phyloP scores from a whole-genome alignment of 2,888 invertebrate genomes.

The Caenorhabditis sulstoni region DNA sequence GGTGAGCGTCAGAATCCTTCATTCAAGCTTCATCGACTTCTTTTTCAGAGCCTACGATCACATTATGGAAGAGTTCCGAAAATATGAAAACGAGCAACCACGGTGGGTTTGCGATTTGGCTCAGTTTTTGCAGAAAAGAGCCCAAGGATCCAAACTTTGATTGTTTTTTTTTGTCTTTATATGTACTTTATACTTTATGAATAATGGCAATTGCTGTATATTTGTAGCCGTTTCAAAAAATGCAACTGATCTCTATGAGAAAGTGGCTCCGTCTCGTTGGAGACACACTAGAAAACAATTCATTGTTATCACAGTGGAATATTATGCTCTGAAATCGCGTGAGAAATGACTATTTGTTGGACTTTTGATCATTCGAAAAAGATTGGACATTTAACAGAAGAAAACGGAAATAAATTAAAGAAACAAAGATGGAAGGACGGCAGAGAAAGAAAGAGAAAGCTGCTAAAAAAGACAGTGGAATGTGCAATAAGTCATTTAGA shows the following conservation, averaged over 20 bases:
- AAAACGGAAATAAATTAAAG: constrained; percentile 26
- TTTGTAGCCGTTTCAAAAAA: no score
- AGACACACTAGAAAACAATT: neutral
- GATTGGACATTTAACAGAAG: no score
- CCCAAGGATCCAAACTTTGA: constrained; percentile 43
- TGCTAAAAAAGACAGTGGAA: constrained; percentile 1
- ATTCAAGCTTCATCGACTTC: neutral
- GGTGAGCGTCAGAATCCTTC: constrained; percentile 83
- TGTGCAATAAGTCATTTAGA: constrained; percentile 23
- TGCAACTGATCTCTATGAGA: no score
- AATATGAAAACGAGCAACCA: constrained; percentile 53
- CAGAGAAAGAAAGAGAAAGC: neutral
- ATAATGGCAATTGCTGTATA: no score
- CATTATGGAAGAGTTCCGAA: constrained; percentile 64
- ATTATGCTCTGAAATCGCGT: constrained; percentile 43
- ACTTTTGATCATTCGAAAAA: constrained; percentile 28
- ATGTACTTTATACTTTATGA: no score
- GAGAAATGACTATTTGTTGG: constrained; percentile 19
- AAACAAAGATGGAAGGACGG: constrained; percentile 13
- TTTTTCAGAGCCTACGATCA: constrained; percentile 66
- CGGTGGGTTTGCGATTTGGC: constrained; percentile 64
- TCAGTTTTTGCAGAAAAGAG: constrained; percentile 52
- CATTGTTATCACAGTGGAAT: constrained; percentile 30
- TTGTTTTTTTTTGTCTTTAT: no score
- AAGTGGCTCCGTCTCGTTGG: no score